Evolutionary conservation across 2,888 invertebrate genomes (phyloP), one percentile per base, ranked within the genome.

Genomic region (Platycheirus albimanus): DNA sequence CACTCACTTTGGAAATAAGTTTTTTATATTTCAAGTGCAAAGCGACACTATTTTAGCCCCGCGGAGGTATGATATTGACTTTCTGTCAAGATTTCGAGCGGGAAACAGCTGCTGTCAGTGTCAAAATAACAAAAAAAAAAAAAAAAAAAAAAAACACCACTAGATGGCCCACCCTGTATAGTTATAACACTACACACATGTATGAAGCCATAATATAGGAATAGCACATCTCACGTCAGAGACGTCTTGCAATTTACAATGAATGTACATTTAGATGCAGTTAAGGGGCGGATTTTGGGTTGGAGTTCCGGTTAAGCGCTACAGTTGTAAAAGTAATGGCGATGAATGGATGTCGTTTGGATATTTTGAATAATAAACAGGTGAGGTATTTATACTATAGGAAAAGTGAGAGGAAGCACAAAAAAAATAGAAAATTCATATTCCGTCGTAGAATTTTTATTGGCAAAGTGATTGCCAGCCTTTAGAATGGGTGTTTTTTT

Each of bases 311-410:
- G 75, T 24, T 47, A 69, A 52, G 19, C 17, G 8, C 15, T 24
- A 47, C 30, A 63, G 47, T 56, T 33, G 54, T 38, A 20, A 36
- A 54, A n/a, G 41, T 70, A 70, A 64, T 49, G 33, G 51, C 41
- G 33, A 41, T 69, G 69, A 19, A 67, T 56, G 54, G 33, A 30
- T 54, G 67, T 69, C 69, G 56, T 58, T 69, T 69, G 30, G 20
- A 47, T 61, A 36, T 51, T 49, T 70, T 58, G 58, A 61, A 70
- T 70, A 20, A 61, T 51, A 70, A 51, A 11, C 45, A 69, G 47
- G 36, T 43, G 52, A 52, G 43, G 67, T 67, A 43, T 67, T 67
- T 43, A 52, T 56, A 8, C 8, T 8, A 33, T 17, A 56, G 45
- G 69, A 47, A 56, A 56, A 47, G 30, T 2, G 47, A 15, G 19